phyloP scores from a whole-genome alignment of 2,888 invertebrate genomes.

The Diarsia dahlii region DNA sequence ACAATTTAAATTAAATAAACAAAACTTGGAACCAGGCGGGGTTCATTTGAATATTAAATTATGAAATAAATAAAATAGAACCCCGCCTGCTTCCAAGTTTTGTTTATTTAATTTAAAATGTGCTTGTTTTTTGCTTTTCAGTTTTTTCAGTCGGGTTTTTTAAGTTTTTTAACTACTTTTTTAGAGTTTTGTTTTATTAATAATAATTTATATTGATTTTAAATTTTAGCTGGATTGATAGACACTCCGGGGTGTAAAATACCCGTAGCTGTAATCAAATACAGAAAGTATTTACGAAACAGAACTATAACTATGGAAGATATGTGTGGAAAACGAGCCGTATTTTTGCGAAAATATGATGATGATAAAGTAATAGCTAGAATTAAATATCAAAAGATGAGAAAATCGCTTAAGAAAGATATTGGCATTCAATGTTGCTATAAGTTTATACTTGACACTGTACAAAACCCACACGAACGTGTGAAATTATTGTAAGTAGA shows the following conservation, averaged over 20 bases:
- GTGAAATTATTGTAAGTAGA: conserved; percentile 42
- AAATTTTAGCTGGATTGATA: conserved; percentile 75
- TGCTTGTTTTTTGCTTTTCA: no score
- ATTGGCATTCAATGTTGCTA: conserved; percentile 80
- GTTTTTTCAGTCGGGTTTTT: no score
- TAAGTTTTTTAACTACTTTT: no score
- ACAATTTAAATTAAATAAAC: no score
- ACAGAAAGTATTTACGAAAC: conserved; percentile 65
- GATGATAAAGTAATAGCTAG: conserved; percentile 72
- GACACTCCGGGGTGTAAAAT: conserved; percentile 83
- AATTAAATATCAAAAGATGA: conserved; percentile 74
- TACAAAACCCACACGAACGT: conserved; percentile 54
- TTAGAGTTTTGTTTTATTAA: background rate
- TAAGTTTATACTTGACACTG: conserved; percentile 72
- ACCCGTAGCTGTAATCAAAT: conserved; percentile 75
- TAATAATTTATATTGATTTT: conserved; percentile 6
- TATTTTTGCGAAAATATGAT: conserved; percentile 77
- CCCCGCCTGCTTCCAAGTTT: no score
- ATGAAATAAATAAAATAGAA: no score
- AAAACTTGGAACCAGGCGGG: no score
- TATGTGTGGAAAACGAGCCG: conserved; percentile 79
- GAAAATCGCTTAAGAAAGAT: conserved; percentile 72
- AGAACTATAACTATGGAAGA: conserved; percentile 51
- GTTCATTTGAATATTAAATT: no score
- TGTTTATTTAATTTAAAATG: no score